phyloP scores from a whole-genome alignment of 1,140 invertebrate species.

The Coenobita brevimanus region DNA sequence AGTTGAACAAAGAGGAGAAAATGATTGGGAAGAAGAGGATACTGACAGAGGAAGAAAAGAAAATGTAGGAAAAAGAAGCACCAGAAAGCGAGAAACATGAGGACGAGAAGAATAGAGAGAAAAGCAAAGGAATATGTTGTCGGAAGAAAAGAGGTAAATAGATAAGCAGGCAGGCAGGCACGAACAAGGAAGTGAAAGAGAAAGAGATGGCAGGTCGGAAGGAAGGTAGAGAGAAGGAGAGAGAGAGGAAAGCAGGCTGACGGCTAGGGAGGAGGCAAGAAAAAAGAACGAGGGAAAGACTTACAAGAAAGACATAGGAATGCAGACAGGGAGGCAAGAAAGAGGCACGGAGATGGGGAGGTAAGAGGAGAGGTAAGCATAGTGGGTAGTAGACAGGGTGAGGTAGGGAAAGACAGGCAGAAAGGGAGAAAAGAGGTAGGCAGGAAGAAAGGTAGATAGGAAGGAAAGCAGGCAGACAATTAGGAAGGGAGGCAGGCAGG shows the following conservation, averaged over 20 bases:
- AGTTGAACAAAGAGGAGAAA: neutral
- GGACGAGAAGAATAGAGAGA: neutral
- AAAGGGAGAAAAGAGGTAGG: neutral
- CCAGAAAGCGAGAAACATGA: neutral
- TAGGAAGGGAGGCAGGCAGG: too few species aligned
- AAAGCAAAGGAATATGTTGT: neutral
- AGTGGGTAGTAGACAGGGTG: neutral
- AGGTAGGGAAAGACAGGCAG: neutral
- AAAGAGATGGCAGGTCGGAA: neutral
- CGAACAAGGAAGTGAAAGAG: too few species aligned
- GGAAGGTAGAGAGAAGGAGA: neutral
- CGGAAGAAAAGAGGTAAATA: neutral
- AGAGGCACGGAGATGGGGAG: constrained; percentile 4
- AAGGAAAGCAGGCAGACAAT: neutral
- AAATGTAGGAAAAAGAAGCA: neutral
- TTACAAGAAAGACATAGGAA: neutral
- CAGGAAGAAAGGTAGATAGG: constrained; percentile 9
- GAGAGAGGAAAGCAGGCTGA: neutral
- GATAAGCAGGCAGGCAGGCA: too few species aligned
- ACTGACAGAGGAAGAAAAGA: neutral
- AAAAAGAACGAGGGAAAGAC: constrained; percentile 6
- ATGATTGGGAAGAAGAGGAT: neutral
- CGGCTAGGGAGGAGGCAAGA: neutral
- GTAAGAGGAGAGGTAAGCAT: constrained; percentile 6
- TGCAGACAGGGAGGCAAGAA: constrained; percentile 4